These are phyloP conservation scores for Gallirallus australis DNA, from an alignment of 2,797 vertebrate genomes.

Conservation along the genomic window DNA sequence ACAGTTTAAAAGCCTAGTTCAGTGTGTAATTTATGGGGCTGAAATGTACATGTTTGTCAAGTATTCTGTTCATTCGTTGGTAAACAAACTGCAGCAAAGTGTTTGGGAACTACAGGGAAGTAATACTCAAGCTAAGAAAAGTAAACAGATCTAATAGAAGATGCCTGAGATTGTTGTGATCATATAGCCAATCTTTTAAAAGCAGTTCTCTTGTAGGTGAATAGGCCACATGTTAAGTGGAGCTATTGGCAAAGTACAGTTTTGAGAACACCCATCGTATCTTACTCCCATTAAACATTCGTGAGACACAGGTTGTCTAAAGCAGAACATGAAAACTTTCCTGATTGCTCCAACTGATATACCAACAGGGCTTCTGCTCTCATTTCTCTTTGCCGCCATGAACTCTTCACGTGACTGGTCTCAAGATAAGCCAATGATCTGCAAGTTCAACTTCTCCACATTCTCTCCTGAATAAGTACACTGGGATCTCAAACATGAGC, in stretches of 20 bases:
- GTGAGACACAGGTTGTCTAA: not conserved
- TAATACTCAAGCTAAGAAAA: not conserved
- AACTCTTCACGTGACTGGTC: not conserved
- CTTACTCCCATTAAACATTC: not conserved
- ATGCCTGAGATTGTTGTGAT: not conserved
- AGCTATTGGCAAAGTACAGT: not conserved
- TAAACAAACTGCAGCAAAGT: not conserved
- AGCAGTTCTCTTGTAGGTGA: not conserved
- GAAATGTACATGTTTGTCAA: not conserved
- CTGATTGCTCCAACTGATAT: not conserved
- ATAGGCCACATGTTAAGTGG: not conserved
- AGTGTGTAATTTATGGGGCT: not conserved
- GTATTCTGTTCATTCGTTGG: not conserved
- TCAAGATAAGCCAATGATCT: not conserved
- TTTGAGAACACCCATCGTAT: not conserved
- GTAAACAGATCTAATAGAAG: not conserved
- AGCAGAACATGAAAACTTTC: not conserved
- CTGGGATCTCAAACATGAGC: not conserved
- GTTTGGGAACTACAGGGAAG: not conserved
- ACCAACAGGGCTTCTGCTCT: not conserved
- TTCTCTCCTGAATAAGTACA: not conserved
- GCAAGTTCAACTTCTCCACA: not conserved
- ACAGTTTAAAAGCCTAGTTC: slow-evolving; percentile 8
- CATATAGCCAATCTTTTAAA: not conserved
- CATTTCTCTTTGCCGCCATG: not conserved